phyloP scores from a whole-genome alignment of 2,113 vertebrate genomes.

The Scomber scombrus region DNA sequence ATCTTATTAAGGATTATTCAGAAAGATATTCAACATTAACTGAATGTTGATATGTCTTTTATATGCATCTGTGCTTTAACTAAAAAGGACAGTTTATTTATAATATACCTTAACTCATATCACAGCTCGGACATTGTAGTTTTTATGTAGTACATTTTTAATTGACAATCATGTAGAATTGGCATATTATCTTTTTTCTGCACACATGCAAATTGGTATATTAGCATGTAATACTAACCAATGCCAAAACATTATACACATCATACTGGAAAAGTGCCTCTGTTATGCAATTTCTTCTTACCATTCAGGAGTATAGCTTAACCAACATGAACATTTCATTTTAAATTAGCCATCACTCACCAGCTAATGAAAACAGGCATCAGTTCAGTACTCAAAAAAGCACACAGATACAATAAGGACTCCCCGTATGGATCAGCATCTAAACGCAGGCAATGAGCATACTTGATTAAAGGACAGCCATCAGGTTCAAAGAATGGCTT shows the following conservation, averaged over 20 bases:
- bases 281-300: slow-evolving; percentile 65
- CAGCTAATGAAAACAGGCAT: slow-evolving; percentile 41
- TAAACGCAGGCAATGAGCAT: slow-evolving; percentile 45
- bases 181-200: slow-evolving; percentile 47
- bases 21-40: slow-evolving; percentile 24
- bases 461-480: slow-evolving; percentile 12
- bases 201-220: slow-evolving; percentile 38
- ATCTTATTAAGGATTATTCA: not conserved
- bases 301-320: slow-evolving; percentile 42
- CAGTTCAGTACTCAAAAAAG: slow-evolving; percentile 33
- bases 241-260: slow-evolving; percentile 56
- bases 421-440: slow-evolving; percentile 33
- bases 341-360: slow-evolving; percentile 46
- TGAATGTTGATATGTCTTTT: slow-evolving; percentile 23
- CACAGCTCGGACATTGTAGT: slow-evolving; percentile 11
- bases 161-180: slow-evolving; percentile 70
- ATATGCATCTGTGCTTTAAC: slow-evolving; percentile 27
- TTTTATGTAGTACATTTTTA: slow-evolving; percentile 51
- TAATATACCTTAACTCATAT: slow-evolving; percentile 9
- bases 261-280: slow-evolving; percentile 80
- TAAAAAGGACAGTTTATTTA: slow-evolving; percentile 17
- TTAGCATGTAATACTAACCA: slow-evolving; percentile 43
- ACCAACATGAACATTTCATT: slow-evolving; percentile 43
- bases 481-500: slow-evolving; percentile 1
- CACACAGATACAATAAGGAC: slow-evolving; percentile 24